Evolutionary conservation across 2,113 vertebrate species (phyloP).

Genomic region (Phrynosoma blainvillii): DNA sequence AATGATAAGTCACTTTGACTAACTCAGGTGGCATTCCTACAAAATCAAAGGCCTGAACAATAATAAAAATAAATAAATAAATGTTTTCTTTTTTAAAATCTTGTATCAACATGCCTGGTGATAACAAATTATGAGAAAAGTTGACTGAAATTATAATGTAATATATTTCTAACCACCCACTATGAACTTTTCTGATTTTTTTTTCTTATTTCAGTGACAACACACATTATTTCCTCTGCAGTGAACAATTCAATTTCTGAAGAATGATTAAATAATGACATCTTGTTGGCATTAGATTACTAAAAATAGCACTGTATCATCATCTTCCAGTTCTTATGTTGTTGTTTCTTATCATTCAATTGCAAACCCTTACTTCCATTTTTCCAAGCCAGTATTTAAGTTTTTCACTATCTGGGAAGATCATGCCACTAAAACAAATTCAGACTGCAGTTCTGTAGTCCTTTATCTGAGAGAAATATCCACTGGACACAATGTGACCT

Average conservation of each 20-base stretch:
- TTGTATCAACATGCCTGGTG: rapidly evolving
- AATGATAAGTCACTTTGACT: neutral
- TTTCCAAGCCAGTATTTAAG: neutral
- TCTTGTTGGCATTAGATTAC: conserved; percentile 40
- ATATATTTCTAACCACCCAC: neutral
- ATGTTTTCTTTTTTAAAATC: neutral
- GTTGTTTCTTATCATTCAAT: conserved; percentile 5
- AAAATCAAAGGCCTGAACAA: neutral
- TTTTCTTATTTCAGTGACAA: conserved; percentile 14
- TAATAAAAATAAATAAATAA: neutral
- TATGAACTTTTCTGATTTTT: neutral
- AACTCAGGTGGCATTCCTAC: neutral
- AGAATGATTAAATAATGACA: conserved; percentile 37
- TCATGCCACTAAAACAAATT: conserved; percentile 11
- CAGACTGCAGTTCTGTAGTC: neutral
- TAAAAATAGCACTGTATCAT: conserved; percentile 36
- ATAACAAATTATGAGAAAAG: conserved; percentile 17
- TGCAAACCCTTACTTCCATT: neutral
- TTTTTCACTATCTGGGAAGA: neutral
- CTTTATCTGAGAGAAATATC: neutral
- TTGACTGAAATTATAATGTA: conserved; percentile 20
- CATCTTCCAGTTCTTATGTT: neutral
- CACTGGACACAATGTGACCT: neutral
- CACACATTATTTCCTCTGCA: neutral
- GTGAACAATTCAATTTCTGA: conserved; percentile 35